phyloP scores from a whole-genome alignment of 2,888 invertebrate genomes.

The Coronaproctus castanopsis region DNA sequence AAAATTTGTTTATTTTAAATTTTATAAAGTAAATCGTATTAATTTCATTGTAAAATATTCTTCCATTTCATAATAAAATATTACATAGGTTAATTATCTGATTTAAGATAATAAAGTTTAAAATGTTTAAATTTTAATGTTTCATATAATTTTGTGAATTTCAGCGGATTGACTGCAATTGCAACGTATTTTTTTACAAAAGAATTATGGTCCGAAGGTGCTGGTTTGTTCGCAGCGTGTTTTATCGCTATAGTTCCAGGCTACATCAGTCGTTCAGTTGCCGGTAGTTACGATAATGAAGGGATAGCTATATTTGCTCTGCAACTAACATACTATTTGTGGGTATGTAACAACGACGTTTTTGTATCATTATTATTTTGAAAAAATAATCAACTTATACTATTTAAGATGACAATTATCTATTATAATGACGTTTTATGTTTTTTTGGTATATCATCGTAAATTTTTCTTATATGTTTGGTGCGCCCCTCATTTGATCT shows the following conservation, averaged over 20 bases:
- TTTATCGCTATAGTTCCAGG: constrained; percentile 98
- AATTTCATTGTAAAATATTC: too few relatives aligned
- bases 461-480: not conserved
- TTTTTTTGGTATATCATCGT: constrained; percentile 2
- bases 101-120: too few relatives aligned
- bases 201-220: constrained; percentile 90
- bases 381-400: too few relatives aligned
- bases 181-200: constrained; percentile 94
- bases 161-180: constrained; percentile 89
- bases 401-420: too few relatives aligned
- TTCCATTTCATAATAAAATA: too few relatives aligned
- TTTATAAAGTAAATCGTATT: too few relatives aligned
- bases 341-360: constrained; percentile 61
- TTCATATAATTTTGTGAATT: too few relatives aligned
- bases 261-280: constrained; percentile 95
- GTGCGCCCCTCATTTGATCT: not conserved
- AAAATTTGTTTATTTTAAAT: not conserved
- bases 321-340: constrained; percentile 93
- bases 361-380: too few relatives aligned
- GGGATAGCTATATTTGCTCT: constrained; percentile 99
- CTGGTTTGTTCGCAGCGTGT: constrained; percentile 93
- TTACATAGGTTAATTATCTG: too few relatives aligned
- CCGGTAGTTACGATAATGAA: constrained; percentile 98
- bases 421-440: too few relatives aligned
- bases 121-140: not conserved